These are phyloP conservation scores for Bufo gargarizans DNA, from an alignment of 2,113 vertebrate genomes.

Conservation along the genomic window DNA sequence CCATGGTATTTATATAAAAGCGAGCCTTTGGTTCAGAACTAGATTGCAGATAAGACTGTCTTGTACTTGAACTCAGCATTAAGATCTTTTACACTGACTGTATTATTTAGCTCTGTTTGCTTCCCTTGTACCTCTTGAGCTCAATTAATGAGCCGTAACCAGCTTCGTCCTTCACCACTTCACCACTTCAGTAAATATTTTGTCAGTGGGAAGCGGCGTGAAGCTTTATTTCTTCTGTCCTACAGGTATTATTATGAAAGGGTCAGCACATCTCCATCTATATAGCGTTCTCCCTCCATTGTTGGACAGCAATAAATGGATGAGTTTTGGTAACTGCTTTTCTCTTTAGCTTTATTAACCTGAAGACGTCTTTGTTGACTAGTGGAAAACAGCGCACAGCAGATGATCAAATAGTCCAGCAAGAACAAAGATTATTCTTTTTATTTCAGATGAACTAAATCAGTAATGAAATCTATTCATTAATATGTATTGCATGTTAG, in stretches of 20 bases:
- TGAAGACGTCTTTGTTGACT: neutral
- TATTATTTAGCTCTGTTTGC: neutral
- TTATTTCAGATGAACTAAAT: neutral
- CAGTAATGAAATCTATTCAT: neutral
- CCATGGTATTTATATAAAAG: conserved; percentile 2
- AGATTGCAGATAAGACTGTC: conserved; percentile 18
- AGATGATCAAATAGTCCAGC: neutral
- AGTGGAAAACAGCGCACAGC: neutral
- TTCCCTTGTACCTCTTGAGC: conserved; percentile 43
- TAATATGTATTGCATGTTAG: too few species aligned
- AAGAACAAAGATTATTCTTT: neutral
- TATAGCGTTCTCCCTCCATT: conserved; percentile 21
- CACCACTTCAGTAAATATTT: conserved; percentile 47
- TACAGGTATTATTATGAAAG: conserved; percentile 40
- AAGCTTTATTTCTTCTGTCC: conserved; percentile 12
- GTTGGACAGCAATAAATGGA: neutral
- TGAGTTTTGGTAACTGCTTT: conserved; percentile 10
- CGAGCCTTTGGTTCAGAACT: neutral
- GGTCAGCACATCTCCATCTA: conserved; percentile 31
- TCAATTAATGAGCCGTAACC: conserved; percentile 50
- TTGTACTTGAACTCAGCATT: conserved; percentile 33
- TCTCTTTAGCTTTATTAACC: neutral
- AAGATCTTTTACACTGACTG: conserved; percentile 33
- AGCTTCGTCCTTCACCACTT: conserved; percentile 44
- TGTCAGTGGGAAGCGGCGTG: neutral